These are phyloP conservation scores for Engraulis encrasicolus DNA, from an alignment of 2,113 vertebrate species.

Conservation along the genomic window DNA sequence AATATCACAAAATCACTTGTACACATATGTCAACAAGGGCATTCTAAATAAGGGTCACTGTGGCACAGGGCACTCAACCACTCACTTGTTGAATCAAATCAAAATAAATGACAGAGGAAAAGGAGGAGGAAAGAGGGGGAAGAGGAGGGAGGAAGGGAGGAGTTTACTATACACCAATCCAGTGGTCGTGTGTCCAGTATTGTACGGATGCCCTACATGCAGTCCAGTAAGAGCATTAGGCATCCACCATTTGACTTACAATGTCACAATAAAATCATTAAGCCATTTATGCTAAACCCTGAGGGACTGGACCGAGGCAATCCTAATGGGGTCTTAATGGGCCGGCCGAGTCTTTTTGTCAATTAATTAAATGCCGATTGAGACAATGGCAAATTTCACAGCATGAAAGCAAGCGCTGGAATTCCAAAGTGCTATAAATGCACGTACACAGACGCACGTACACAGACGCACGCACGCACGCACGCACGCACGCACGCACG, in stretches of 20 bases:
- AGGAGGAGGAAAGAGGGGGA: background rate
- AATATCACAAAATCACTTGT: background rate
- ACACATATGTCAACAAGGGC: background rate
- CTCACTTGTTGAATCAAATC: background rate
- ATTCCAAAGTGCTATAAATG: background rate
- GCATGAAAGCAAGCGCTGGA: constrained; percentile 37
- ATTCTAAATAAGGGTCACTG: background rate
- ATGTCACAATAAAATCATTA: constrained; percentile 9
- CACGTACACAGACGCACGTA: background rate
- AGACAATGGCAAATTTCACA: constrained; percentile 39
- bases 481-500: background rate
- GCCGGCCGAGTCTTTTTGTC: background rate
- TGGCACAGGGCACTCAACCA: background rate
- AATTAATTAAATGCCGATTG: constrained; percentile 47
- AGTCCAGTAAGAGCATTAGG: constrained; percentile 24
- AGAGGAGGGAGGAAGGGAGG: no score
- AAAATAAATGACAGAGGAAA: background rate
- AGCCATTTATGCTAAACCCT: constrained; percentile 17
- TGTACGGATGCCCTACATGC: no score
- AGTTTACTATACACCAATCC: background rate
- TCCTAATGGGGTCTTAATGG: background rate
- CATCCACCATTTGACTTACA: constrained; percentile 15
- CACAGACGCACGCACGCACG: constrained; percentile 7
- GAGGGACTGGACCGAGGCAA: constrained; percentile 14
- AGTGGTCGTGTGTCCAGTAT: background rate